A percentile compares a stretch with the other conserved stretches of the same genome.
Conservation (phyloP, 2,888 invertebrate species). For the Troglohyphantes excavatus region DNA sequence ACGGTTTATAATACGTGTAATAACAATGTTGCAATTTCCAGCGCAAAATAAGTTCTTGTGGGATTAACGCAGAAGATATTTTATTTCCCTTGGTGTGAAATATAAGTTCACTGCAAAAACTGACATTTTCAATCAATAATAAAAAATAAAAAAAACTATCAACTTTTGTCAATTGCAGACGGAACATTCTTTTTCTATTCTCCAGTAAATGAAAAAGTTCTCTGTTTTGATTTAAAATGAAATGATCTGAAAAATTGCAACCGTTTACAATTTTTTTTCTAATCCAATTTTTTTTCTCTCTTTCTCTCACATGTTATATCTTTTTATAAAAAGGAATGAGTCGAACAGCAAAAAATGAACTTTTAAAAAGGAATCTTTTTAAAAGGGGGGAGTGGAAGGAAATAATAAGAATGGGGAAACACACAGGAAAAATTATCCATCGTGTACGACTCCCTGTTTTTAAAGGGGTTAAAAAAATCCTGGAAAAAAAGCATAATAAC, state of each 20-base stretch:
- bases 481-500: slow-evolving; percentile 12
- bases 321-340: too few relatives aligned
- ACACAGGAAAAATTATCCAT: slow-evolving; percentile 9
- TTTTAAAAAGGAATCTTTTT: background rate
- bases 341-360: too few relatives aligned
- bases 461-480: background rate
- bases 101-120: background rate
- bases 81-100: background rate
- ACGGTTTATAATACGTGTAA: too few relatives aligned
- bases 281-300: background rate
- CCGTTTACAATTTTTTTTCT: background rate
- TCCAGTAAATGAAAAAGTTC: background rate
- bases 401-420: slow-evolving; percentile 6
- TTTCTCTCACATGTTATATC: too few relatives aligned
- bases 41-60: too few relatives aligned
- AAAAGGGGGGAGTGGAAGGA: background rate
- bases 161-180: too few relatives aligned
- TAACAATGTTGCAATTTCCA: too few relatives aligned
- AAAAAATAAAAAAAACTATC: background rate
- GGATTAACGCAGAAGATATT: too few relatives aligned
- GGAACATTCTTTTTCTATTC: background rate
- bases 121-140: background rate
- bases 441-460: background rate
- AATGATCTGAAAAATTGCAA: background rate
- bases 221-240: background rate